Evolutionary conservation across 2,888 invertebrate genomes (phyloP).

Genomic region (Acleris emargana): DNA sequence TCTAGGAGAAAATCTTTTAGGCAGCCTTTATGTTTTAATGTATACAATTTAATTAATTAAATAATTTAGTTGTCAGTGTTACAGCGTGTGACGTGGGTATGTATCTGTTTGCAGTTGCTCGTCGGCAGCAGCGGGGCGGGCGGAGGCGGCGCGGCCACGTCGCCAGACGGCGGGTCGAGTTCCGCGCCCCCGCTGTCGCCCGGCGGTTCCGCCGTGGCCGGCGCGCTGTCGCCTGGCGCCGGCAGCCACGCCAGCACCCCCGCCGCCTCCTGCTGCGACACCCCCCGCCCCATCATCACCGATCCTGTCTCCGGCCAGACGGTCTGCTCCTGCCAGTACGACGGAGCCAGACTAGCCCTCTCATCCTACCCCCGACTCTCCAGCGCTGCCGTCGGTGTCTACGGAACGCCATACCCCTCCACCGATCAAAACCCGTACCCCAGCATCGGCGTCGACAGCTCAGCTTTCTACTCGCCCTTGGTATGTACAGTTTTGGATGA

Average conservation of each 20-base stretch:
- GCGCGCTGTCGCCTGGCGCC: slow-evolving; percentile 84
- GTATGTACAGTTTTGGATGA: slow-evolving; percentile 86
- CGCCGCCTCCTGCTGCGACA: slow-evolving; percentile 91
- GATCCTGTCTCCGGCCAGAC: slow-evolving; percentile 97
- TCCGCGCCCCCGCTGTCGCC: slow-evolving; percentile 90
- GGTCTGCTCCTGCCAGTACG: slow-evolving; percentile 97
- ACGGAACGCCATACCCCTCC: slow-evolving; percentile 94
- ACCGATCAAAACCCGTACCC: slow-evolving; percentile 97
- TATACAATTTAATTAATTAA: no score
- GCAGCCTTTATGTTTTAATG: no score
- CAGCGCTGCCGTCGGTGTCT: slow-evolving; percentile 90
- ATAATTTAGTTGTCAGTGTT: background rate
- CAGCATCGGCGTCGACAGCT: slow-evolving; percentile 96
- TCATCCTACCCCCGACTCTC: slow-evolving; percentile 90
- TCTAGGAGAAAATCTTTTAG: background rate
- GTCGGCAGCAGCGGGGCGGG: slow-evolving; percentile 90
- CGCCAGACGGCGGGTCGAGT: slow-evolving; percentile 87
- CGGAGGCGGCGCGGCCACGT: slow-evolving; percentile 88
- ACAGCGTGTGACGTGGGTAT: background rate
- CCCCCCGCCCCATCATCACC: slow-evolving; percentile 95
- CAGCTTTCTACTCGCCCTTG: slow-evolving; percentile 97
- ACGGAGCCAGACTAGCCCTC: slow-evolving; percentile 92
- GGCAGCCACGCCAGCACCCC: slow-evolving; percentile 81
- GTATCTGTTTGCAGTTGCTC: slow-evolving; percentile 83
- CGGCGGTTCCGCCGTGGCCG: slow-evolving; percentile 86